Evolutionary conservation across 2,888 invertebrate genomes (phyloP), one percentile per base, ranked within the genome.

Genomic region (Tineola bisselliella): DNA sequence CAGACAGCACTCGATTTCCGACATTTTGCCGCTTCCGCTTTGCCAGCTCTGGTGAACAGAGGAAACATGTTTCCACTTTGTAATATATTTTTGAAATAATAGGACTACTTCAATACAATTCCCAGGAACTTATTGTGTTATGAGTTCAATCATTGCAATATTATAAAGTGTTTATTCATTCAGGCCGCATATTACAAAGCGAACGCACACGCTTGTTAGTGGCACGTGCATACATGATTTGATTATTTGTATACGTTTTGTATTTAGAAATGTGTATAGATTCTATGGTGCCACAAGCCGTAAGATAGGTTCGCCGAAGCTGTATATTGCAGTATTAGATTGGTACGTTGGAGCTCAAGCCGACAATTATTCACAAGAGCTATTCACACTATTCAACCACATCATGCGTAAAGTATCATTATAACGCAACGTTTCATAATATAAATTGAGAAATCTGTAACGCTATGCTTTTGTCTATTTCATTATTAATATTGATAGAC

Each of bases 1-100:
- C 63, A 62, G 72, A 72, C 72, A 77, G 73, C 73, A 79, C 77
- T 81, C 79, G 78, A 81, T 81, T 76, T 82, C 80, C 81, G 79
- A 75, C 73, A 73, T 73, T 69, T 70, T 69, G 69, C 73, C 70
- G 73, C 73, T 76, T 82, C 80, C 79, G 77, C 33, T 33, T 15
- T 58, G 58, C 58, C 33, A 58, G 58, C 58, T 33, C 58, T 58
- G 13, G 58, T 33, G 58, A 33, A 33, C 31, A 19, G 8, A 31
- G 58, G 25, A 54, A 54, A 54, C 54, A 58, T 58, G 58, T 33
- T 58, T 58, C 58, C 58, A 56, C 58, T 58, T 58, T 33, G 33
- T 33, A 58, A 58, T 58, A 33, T 58, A 58, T 33, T 58, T 58
- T 33, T 58, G n/a, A 58, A 58, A 58, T 58, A 33, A 33, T 33